These are phyloP conservation scores for Benitochromis conjunctus DNA, from an alignment of 2,113 vertebrate genomes.

Conservation along the genomic window DNA sequence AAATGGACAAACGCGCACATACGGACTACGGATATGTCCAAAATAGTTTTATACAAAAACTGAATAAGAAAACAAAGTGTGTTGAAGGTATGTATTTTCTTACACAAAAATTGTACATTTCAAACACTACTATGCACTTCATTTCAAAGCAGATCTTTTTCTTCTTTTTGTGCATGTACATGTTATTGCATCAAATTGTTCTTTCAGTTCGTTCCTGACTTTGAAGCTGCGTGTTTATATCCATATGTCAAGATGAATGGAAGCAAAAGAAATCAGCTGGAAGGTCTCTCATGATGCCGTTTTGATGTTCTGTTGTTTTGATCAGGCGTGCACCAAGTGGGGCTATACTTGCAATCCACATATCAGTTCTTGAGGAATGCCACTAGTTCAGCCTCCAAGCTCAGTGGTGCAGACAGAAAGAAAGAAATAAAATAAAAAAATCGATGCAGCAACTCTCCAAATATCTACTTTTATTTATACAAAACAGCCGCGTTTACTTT, in stretches of 20 bases:
- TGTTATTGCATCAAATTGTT: background rate
- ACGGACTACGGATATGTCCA: background rate
- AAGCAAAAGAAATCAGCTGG: background rate
- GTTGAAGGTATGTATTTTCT: background rate
- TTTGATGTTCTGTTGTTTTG: background rate
- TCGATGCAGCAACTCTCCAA: background rate
- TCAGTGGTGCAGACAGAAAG: background rate
- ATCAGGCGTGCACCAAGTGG: background rate
- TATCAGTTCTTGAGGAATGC: background rate
- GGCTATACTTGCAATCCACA: background rate
- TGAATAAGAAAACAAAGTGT: background rate
- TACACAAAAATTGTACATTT: background rate
- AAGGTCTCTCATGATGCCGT: background rate
- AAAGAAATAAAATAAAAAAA: background rate
- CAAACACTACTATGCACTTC: background rate
- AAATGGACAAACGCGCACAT: background rate
- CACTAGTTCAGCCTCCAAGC: background rate
- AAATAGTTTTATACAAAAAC: background rate
- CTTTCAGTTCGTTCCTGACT: background rate
- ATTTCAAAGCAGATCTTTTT: background rate
- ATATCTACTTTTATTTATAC: background rate
- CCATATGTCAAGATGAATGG: background rate
- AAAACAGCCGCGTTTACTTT: background rate
- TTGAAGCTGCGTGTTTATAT: background rate
- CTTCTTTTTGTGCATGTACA: background rate